Base-by-base conservation (phyloP, 2,113 vertebrate genomes). In the Nannospalax galili region DNA sequence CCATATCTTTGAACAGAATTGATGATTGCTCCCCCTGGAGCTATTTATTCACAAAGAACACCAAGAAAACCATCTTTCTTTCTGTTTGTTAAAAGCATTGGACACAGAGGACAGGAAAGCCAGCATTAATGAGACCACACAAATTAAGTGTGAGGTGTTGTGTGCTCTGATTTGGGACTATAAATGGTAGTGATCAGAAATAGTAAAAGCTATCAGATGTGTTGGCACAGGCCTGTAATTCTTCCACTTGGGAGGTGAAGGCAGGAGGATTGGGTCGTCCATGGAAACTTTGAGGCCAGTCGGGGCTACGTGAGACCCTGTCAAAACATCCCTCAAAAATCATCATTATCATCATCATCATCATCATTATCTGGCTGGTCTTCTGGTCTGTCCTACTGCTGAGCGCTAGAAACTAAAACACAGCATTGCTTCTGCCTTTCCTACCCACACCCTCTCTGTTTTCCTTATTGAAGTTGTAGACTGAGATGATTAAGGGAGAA, bases 41-140 rank as follows among this genome's bases (percentile, higher is more conserved):
- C 52, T 79, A 97, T 97, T 56, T 92, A 91, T 93, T 96, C 37
- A 60, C 88, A 88, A 96, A 86, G 82, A 94, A 42, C 64, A 87
- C 65, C 60, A 78, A 88, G 45, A 91, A 94, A 81, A 73, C 37
- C 10, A 7, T 45, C 42, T 92, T 45, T 93, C 72, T 90, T 88
- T 93, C 17, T 30, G 90, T 84, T 75, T 52, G 0, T 79, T 96
- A 97, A 77, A 96, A 96, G 87, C 93, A 69, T 42, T 77, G 84
- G 70, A 92, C 74, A 45, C 77, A 72, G 37, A 93, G n/a, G 80
- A 96, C 80, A 96, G 64, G 37, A 77, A 45, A 28, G 70, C 82
- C 37, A 62, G 37, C 26, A 4, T 22, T 82, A 20, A 40, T 42
- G 45, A 91, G 65, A 78, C 17, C 32, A 28, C 35, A 60, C 32